Base-by-base conservation (phyloP, 1,140 invertebrate species). In the Asbolus verrucosus region DNA sequence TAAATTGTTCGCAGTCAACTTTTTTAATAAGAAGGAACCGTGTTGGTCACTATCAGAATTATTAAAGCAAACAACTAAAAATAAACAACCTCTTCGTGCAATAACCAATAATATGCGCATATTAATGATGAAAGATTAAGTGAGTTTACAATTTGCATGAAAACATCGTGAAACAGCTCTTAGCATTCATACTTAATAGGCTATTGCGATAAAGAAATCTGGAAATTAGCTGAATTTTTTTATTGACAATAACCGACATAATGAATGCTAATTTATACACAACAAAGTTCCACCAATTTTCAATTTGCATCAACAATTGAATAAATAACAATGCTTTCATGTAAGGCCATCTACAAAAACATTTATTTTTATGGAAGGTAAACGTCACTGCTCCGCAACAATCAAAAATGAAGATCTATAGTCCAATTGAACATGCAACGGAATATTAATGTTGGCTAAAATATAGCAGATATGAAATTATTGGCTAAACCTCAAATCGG, bases 61-160 rank as follows among this genome's bases (percentile, higher is more conserved):
- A 3, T 2, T n/a, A 11, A 36, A 36, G 33, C 33, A 19, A 63
- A 39, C 33, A 36, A 63, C 30, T 38, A 63, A 39, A 63, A 63
- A 63, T 63, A 63, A 63, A 63, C 39, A 6, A 24, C 24, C 18
- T 41, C 33, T 13, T 41, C 31, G 39, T 63, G 61, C 61, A 63
- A 63, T 63, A 63, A 41, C 61, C 61, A 63, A 63, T 63, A 63
- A 38, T 63, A 63, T 63, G 61, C 33, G 61, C 61, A 63, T 63
- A 63, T 63, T 63, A 63, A 63, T 41, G 61, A 63, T 13, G 61
- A 41, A 54, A 63, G 61, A 63, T 63, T 63, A 54, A 27, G 46
- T 21, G 31, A 63, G 33, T 63, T 63, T 38, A 63, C 39, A 63
- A 63, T 63, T 63, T 63, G 61, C 61, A 63, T 63, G 61, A 63